Conservation (phyloP, 1,140 invertebrate species). For the Drosophila kepulauana region DNA sequence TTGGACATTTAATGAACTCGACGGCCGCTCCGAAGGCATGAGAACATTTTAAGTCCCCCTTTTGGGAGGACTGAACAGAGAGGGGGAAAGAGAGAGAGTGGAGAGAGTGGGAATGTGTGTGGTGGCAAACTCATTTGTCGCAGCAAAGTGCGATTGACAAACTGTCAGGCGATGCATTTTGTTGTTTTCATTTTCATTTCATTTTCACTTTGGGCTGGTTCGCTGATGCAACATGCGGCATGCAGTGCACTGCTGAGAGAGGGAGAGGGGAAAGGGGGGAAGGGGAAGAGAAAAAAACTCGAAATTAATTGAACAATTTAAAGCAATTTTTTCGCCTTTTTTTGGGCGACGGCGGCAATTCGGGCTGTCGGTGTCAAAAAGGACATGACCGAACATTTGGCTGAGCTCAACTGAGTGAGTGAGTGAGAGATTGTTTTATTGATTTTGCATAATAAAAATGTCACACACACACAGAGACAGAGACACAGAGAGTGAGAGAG, state of each 20-base stretch:
- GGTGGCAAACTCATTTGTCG: conserved; percentile 72
- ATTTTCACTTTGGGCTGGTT: conserved; percentile 28
- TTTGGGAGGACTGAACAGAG: background rate
- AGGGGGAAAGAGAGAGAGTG: background rate
- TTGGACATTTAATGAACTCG: conserved; percentile 70
- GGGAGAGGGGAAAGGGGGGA: no score
- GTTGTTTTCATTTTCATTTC: conserved; percentile 55
- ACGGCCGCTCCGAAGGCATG: conserved; percentile 22
- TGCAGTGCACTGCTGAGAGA: background rate
- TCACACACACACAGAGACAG: conserved; percentile 64
- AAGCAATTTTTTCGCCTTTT: conserved; percentile 60
- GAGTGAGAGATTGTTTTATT: conserved; percentile 84
- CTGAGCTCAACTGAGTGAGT: conserved; percentile 32
- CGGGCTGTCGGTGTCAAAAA: conserved; percentile 82
- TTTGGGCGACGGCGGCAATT: conserved; percentile 28
- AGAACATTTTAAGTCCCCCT: conserved; percentile 13
- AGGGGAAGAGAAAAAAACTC: conserved; percentile 58
- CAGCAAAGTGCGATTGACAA: conserved; percentile 76
- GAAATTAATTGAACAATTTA: conserved; percentile 84
- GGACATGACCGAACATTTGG: conserved; percentile 82
- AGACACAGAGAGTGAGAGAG: no score
- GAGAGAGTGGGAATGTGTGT: conserved; percentile 7
- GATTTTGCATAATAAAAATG: conserved; percentile 85
- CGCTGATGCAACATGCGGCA: conserved; percentile 36
- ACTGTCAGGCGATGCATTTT: conserved; percentile 74